Evolutionary conservation across 2,797 vertebrate genomes (phyloP), one percentile per base, ranked within the genome.

Genomic region (Notolabrus celidotus): DNA sequence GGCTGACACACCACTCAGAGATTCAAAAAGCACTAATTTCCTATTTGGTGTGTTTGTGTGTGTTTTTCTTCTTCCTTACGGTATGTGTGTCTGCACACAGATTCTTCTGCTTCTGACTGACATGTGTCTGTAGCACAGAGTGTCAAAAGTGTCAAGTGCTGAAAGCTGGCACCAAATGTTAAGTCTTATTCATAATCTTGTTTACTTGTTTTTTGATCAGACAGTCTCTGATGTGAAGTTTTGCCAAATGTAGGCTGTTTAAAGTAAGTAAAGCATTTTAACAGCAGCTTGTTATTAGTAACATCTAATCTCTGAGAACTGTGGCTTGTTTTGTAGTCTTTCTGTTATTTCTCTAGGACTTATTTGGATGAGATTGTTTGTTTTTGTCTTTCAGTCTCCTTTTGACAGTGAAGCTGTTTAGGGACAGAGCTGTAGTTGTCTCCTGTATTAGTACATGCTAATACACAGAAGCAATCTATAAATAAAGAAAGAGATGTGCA

Each of bases 1-100:
- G 71, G 62, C 79, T 81, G 70, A 74, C 47, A 58, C 51, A 42
- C 25, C 62, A 38, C 74, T 67, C 53, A 54, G 53, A 57, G 19
- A 65, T 63, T 77, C 50, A 74, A 34, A 71, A 71, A 63, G 65
- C 52, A 61, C 77, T 45, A 53, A 42, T 11, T 59, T 47, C 51
- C 1, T 27, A 49, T 43, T 70, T 8, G 54, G 34, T 53, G 17
- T 46, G 54, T 66, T 36, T 74, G 55, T 60, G 52, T 51, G 41
- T 62, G 53, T 22, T 14, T 54, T 22, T 62, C 19, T 49, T 41
- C 42, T 8, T 16, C 2, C 16, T 20, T 33, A 8, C 7, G 38
- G 22, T 16, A 29, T 11, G 38, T 22, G 42, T 50, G 47, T 51
- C 33, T 33, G 14, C 50, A 39, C 22, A 51, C 12, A 36, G 10